Evolutionary conservation across 2,888 invertebrate genomes (phyloP), one percentile per base, ranked within the genome.

Genomic region (Allacma fusca): DNA sequence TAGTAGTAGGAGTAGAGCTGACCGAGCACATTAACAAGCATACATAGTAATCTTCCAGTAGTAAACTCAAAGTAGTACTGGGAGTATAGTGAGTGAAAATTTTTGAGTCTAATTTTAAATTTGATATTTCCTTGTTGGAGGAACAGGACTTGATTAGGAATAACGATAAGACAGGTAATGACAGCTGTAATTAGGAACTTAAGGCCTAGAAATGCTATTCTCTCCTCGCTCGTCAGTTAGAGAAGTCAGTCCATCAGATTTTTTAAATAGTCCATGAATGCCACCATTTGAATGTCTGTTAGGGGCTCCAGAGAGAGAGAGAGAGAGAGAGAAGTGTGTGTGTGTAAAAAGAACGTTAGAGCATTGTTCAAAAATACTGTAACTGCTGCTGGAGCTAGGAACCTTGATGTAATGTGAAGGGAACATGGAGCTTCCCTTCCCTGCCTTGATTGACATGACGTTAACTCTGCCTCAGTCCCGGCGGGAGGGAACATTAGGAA

Each of bases 161-260:
- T 28, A 74, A 75, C 67, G 80, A 80, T 79, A 80, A 80, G 80
- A 75, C 75, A 71, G 69, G 71, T 81, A 81, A 81, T 79, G 81
- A 79, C 81, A 81, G 79, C 72, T 78, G 78, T 81, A 81, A 81
- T 81, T 81, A 81, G 81, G 76, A 78, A 62, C 59, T 23, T 34
- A 34, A 44, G 43, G 68, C 21, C 23, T 28, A 24, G 28, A 75
- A 68, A 50, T 50, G 9, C 57, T 50, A 72, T 72, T 71, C 24
- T 59, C 59, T 72, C 72, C 29, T 21, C 21, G 28, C 13, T 70
- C 44, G 50, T 70, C 26, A 43, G 24, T 50, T 24, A 50, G 50
- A 50, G n/a, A 50, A n/a, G n/a, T n/a, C 16, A 50, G 50, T 50
- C 50, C 50, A 16, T 50, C 50, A 50, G 19, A 16, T 12, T 50